Evolutionary conservation across 2,888 invertebrate species (phyloP).

Genomic region (Dynastes grantii): DNA sequence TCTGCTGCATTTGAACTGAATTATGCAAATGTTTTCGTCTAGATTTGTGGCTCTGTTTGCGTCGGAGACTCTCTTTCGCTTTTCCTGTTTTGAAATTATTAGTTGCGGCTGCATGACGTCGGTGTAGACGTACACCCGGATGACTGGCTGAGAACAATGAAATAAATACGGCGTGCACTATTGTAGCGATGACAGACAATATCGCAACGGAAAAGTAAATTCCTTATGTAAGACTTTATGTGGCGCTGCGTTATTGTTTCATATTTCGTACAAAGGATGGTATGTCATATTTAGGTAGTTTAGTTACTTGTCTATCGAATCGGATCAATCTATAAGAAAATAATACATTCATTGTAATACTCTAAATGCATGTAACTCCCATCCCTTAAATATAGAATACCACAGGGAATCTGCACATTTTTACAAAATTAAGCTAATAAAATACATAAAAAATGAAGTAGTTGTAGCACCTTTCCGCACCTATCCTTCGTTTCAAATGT

Average conservation of each 20-base stretch:
- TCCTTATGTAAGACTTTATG: constrained; percentile 20
- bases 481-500: too few relatives aligned
- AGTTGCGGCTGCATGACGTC: constrained; percentile 36
- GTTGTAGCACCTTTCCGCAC: too few relatives aligned
- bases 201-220: constrained; percentile 16
- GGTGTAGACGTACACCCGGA: constrained; percentile 35
- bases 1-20: constrained; percentile 41
- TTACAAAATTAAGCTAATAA: too few relatives aligned
- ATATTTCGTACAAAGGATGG: background rate
- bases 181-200: constrained; percentile 33
- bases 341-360: too few relatives aligned
- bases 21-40: constrained; percentile 43
- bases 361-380: too few relatives aligned
- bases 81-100: constrained; percentile 44
- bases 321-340: too few relatives aligned
- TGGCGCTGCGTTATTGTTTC: constrained; percentile 11
- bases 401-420: too few relatives aligned
- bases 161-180: constrained; percentile 28
- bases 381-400: too few relatives aligned
- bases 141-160: constrained; percentile 40
- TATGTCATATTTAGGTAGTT: too few relatives aligned
- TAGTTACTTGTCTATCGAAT: too few relatives aligned
- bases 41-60: constrained; percentile 38
- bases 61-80: constrained; percentile 34
- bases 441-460: too few relatives aligned